phyloP scores from a whole-genome alignment of 1,140 invertebrate species.

The Cardiocondyla obscurior region DNA sequence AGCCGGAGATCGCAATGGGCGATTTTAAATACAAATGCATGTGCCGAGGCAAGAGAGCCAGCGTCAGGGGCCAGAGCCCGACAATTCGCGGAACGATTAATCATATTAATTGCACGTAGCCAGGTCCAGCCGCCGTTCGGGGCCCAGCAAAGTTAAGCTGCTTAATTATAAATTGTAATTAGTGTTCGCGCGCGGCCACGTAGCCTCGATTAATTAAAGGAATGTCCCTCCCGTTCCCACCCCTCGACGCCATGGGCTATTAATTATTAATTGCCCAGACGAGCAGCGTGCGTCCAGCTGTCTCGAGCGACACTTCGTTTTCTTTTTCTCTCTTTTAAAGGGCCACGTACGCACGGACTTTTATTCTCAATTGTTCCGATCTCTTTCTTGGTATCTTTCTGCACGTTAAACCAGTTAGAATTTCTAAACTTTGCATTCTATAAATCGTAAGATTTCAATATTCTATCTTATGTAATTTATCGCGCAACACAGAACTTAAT shows the following conservation, averaged over 20 bases:
- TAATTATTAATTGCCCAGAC: slow-evolving; percentile 75
- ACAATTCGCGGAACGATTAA: slow-evolving; percentile 81
- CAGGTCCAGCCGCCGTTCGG: slow-evolving; percentile 60
- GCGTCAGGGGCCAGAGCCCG: slow-evolving; percentile 48
- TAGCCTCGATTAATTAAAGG: slow-evolving; percentile 81
- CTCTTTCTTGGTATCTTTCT: neutral
- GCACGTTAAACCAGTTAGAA: no score
- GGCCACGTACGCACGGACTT: neutral
- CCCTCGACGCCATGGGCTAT: slow-evolving; percentile 60
- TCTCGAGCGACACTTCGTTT: slow-evolving; percentile 73
- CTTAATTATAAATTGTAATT: slow-evolving; percentile 84
- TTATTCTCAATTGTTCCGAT: neutral
- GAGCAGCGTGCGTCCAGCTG: slow-evolving; percentile 73
- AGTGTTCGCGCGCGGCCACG: slow-evolving; percentile 74
- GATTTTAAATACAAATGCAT: slow-evolving; percentile 67
- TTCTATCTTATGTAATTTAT: neutral
- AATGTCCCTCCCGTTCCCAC: slow-evolving; percentile 63
- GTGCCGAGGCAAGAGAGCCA: slow-evolving; percentile 7
- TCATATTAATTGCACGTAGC: slow-evolving; percentile 79
- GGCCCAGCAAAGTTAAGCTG: slow-evolving; percentile 74
- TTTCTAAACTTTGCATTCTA: no score
- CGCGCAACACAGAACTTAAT: no score
- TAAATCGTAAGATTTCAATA: no score
- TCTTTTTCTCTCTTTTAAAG: slow-evolving; percentile 23
- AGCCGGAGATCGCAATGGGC: slow-evolving; percentile 47